These are phyloP conservation scores for Copidosoma floridanum DNA, from an alignment of 1,140 invertebrate genomes.

Conservation along the genomic window DNA sequence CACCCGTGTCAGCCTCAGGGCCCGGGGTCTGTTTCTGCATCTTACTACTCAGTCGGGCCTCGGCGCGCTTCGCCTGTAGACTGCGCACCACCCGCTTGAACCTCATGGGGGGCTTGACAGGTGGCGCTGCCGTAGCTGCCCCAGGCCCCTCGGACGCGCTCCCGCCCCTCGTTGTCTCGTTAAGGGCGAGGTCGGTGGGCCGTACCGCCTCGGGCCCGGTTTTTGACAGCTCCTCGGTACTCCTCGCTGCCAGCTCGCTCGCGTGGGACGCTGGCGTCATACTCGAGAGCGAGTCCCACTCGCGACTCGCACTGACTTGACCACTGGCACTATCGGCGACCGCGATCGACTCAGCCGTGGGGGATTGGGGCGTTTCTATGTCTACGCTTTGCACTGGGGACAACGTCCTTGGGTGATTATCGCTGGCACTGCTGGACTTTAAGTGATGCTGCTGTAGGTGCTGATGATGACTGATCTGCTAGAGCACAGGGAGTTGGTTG, in stretches of 20 bases:
- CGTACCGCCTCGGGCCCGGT: slow-evolving; percentile 5
- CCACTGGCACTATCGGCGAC: not conserved
- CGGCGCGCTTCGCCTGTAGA: slow-evolving; percentile 59
- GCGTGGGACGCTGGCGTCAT: not conserved
- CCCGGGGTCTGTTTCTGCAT: no score
- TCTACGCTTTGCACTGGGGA: slow-evolving; percentile 47
- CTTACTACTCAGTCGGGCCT: slow-evolving; percentile 67
- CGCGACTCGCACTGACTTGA: not conserved
- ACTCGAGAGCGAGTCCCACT: no score
- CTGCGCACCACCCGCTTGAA: slow-evolving; percentile 60
- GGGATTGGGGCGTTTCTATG: slow-evolving; percentile 30
- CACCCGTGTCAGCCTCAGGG: no score
- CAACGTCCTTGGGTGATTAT: slow-evolving; percentile 43
- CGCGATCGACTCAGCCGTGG: slow-evolving; percentile 13
- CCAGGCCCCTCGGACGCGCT: no score
- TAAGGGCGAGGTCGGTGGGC: slow-evolving; percentile 66
- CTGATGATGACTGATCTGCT: slow-evolving; percentile 9
- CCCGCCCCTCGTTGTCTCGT: slow-evolving; percentile 54
- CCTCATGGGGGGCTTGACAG: slow-evolving; percentile 45
- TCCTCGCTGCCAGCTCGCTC: not conserved
- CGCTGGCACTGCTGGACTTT: slow-evolving; percentile 37
- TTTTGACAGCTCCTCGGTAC: not conserved
- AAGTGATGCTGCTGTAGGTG: not conserved
- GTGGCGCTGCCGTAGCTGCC: not conserved
- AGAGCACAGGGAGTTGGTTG: slow-evolving; percentile 18